Base-by-base conservation (phyloP, 1,140 invertebrate species). In the Achatina immaculata region DNA sequence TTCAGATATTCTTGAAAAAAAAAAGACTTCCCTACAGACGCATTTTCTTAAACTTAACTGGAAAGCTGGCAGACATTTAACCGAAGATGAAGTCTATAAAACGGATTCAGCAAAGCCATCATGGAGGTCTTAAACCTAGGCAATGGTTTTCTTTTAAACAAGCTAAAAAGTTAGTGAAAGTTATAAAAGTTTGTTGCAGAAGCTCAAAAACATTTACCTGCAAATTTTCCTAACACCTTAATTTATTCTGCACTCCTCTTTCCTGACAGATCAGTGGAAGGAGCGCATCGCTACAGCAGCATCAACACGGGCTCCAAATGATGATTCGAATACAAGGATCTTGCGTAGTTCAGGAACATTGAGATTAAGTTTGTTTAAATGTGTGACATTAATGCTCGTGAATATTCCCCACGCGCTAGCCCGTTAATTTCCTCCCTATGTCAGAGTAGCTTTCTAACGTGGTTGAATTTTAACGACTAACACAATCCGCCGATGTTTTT, bases 391-490 rank as follows among this genome's bases (percentile, higher is more conserved):
- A 62, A 62, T 62, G 28, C n/a, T 62, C 58, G 31, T 62, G 58
- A 62, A 62, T 62, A 31, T 62, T 62, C 58, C 58, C 58, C 31
- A 62, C 31, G 58, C n/a, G 58, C n/a, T 31, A 62, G 16, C n/a
- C 28, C 58, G 58, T 62, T 62, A 62, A 62, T 62, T 31, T 62
- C 31, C 58, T 19, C 58, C 21, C 7, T 62, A 31, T 31, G 58
- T 31, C 31, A 62, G 58, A 62, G 31, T n/a, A n/a, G n/a, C 58
- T 31, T 62, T 62, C 58, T 28, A 62, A 62, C 58, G n/a, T 62
- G 58, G 31, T 31, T 62, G 58, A 62, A 62, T 62, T 62, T 62
- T 62, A 62, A 62, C 58, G 58, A 62, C 58, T 31, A 62, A 31
- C 58, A 28, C 58, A 62, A 34, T 28, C 31, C 58, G 9, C n/a